A percentile compares a stretch with the other conserved stretches of the same genome.
Conservation (phyloP, 2,113 vertebrate species). For the Lophura nycthemera region DNA sequence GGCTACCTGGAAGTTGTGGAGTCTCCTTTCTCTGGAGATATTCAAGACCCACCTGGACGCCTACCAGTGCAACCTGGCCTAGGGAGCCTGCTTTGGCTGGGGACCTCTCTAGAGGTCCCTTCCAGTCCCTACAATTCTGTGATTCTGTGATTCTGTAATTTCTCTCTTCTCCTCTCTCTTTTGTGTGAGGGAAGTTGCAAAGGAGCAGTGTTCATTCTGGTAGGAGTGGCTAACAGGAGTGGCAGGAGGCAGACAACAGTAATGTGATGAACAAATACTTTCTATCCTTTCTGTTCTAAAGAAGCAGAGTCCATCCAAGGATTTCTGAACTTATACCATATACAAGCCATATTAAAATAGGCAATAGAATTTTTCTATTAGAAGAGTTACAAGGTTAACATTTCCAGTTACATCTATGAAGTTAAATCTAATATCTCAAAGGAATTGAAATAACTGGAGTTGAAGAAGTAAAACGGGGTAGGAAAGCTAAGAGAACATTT, state of each 20-base stretch:
- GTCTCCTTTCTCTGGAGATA: no score
- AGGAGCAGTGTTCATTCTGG: background rate
- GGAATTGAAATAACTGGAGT: background rate
- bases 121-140: no score
- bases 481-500: background rate
- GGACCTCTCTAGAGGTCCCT: no score
- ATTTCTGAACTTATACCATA: background rate
- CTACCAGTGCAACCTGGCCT: no score
- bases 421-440: background rate
- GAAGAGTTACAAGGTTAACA: background rate
- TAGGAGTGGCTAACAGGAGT: background rate
- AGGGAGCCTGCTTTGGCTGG: no score
- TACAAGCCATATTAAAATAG: background rate
- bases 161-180: background rate
- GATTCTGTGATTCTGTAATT: background rate
- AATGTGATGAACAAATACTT: background rate
- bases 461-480: background rate
- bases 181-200: background rate
- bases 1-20: no score
- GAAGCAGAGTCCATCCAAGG: background rate
- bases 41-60: no score
- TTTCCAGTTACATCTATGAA: background rate
- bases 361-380: background rate
- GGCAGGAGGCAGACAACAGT: background rate
- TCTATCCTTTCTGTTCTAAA: background rate